Conservation (phyloP, 2,797 vertebrate genomes). For the Poeciliopsis turneri region DNA sequence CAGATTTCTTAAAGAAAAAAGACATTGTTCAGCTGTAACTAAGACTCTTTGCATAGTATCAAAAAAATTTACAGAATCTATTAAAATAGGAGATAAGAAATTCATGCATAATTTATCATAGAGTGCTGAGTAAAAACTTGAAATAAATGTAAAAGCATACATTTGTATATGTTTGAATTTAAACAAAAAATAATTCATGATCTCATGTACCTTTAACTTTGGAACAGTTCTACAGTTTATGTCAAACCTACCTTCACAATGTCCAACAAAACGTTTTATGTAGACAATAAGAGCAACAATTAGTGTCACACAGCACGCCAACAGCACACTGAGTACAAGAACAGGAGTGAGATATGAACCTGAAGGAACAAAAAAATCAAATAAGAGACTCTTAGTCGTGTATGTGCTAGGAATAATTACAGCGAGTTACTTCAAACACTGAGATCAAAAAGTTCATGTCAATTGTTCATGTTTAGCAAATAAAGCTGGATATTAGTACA, state of each 20-base stretch:
- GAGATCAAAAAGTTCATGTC: not conserved
- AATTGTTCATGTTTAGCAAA: too few species aligned
- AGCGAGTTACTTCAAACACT: not conserved
- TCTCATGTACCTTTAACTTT: not conserved
- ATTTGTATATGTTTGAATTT: not conserved
- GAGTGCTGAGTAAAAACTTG: not conserved
- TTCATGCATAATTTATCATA: not conserved
- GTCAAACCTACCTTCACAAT: slow-evolving; percentile 32
- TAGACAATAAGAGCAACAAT: slow-evolving; percentile 21
- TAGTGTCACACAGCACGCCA: slow-evolving; percentile 26
- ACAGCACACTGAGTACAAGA: slow-evolving; percentile 3
- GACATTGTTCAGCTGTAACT: not conserved
- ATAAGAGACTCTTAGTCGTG: not conserved
- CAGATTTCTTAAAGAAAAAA: not conserved
- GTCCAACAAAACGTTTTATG: slow-evolving; percentile 16
- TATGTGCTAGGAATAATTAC: too few species aligned
- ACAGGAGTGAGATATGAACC: not conserved
- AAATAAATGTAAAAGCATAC: not conserved
- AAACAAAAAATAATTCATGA: not conserved
- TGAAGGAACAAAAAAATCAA: slow-evolving; percentile 17
- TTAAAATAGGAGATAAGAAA: not conserved
- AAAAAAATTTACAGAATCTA: not conserved
- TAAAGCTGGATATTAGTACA: not conserved
- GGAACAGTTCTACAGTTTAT: not conserved
- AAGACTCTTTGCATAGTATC: not conserved